These are phyloP conservation scores for Zootermopsis nevadensis DNA, from an alignment of 2,888 invertebrate species.

Conservation along the genomic window DNA sequence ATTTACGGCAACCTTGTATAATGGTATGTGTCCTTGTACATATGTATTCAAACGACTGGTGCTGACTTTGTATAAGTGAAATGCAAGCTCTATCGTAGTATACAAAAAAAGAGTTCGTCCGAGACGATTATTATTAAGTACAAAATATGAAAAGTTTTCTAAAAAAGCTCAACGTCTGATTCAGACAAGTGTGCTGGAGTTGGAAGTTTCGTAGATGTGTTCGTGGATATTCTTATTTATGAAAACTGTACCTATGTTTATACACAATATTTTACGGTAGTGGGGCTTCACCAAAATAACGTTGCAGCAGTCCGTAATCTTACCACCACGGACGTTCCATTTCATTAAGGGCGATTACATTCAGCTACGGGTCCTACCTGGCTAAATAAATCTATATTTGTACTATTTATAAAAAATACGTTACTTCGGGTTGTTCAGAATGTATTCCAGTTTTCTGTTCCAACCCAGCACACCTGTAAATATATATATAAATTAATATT, in stretches of 20 bases:
- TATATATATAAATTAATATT: constrained; percentile 10
- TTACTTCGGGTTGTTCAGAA: background rate
- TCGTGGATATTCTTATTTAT: background rate
- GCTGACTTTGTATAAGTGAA: constrained; percentile 44
- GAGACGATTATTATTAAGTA: constrained; percentile 37
- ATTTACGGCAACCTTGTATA: constrained; percentile 26
- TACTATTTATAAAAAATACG: background rate
- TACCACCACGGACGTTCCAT: background rate
- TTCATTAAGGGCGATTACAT: background rate
- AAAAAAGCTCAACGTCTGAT: constrained; percentile 29
- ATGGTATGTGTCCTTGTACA: constrained; percentile 34
- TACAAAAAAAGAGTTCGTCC: constrained; percentile 24
- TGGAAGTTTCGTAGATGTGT: constrained; percentile 7
- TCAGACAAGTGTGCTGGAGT: constrained; percentile 47
- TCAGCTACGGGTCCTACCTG: background rate
- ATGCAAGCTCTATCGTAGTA: constrained; percentile 42
- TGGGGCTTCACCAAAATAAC: background rate
- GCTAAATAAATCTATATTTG: background rate
- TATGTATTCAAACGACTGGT: constrained; percentile 44
- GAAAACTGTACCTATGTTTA: background rate
- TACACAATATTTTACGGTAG: background rate
- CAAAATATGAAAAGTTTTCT: constrained; percentile 30
- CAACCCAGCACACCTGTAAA: constrained; percentile 48
- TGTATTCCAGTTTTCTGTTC: constrained; percentile 1
- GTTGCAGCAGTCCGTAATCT: background rate